phyloP scores from a whole-genome alignment of 2,888 invertebrate species.

The Belgica antarctica region DNA sequence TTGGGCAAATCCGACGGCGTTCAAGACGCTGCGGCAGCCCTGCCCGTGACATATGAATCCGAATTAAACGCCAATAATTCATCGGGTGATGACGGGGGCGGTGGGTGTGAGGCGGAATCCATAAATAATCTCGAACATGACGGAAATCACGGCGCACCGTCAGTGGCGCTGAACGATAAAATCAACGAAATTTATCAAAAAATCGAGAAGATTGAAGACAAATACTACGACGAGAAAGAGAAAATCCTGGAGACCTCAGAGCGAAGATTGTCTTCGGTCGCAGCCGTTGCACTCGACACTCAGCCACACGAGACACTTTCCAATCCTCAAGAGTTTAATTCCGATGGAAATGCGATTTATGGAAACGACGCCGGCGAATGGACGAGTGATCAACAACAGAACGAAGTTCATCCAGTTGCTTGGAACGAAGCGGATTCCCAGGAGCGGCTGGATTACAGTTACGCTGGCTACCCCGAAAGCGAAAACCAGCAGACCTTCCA shows the following conservation, averaged over 20 bases:
- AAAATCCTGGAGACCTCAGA: conserved; percentile 40
- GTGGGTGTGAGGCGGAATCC: not conserved
- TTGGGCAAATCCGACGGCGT: conserved; percentile 21
- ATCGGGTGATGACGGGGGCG: conserved; percentile 10
- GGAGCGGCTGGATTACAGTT: not conserved
- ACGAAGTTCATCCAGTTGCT: not conserved
- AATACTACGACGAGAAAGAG: conserved; percentile 41
- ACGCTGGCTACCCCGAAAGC: not conserved
- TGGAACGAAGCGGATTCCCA: conserved; percentile 10
- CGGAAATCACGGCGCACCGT: not conserved
- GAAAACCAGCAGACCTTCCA: conserved; percentile 9
- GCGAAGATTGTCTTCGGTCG: conserved; percentile 27
- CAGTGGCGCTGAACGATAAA: conserved; percentile 37
- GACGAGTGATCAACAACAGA: conserved; percentile 29
- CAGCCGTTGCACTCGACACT: too few species aligned
- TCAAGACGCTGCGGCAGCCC: not conserved
- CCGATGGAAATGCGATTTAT: not conserved
- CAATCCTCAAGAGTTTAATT: not conserved
- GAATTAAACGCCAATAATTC: conserved; percentile 41
- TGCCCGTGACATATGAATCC: conserved; percentile 32
- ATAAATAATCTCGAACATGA: conserved; percentile 37
- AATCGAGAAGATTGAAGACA: conserved; percentile 42
- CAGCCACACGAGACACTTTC: too few species aligned
- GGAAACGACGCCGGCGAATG: too few species aligned
- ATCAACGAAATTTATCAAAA: conserved; percentile 41